Percentiles rank a stretch among this genome's conserved stretches.
These are phyloP conservation scores for Xiphydria camelus DNA, from an alignment of 2,888 invertebrate species.

Conservation along the genomic window DNA sequence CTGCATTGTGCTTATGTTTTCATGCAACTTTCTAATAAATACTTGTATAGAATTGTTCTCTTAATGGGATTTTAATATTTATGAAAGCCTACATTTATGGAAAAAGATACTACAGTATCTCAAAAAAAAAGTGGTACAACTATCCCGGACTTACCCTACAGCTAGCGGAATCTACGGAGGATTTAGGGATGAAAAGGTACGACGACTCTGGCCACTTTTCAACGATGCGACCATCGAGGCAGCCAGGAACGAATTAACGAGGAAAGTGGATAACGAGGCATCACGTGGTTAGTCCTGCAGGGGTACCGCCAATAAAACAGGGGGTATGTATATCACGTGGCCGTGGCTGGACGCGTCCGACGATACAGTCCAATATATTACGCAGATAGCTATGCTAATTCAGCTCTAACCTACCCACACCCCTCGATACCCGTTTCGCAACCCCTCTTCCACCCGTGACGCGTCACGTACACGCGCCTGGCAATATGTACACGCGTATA, in stretches of 20 bases:
- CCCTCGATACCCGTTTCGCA: constrained; percentile 31
- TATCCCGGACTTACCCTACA: too few species aligned
- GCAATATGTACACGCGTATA: not conserved
- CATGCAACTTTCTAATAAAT: too few species aligned
- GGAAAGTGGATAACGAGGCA: constrained; percentile 43
- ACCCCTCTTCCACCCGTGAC: constrained; percentile 23
- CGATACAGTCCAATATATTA: constrained; percentile 50
- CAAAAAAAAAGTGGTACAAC: too few species aligned
- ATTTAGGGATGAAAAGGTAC: too few species aligned
- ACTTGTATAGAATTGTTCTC: too few species aligned
- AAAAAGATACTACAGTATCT: too few species aligned
- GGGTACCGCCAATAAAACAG: constrained; percentile 43
- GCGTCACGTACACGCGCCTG: constrained; percentile 8
- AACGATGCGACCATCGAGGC: not conserved
- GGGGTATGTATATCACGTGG: constrained; percentile 37
- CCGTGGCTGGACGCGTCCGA: constrained; percentile 36
- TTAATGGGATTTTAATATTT: too few species aligned
- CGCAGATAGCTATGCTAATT: constrained; percentile 52
- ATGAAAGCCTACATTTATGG: too few species aligned
- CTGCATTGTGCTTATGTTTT: too few species aligned
- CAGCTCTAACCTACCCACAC: constrained; percentile 36
- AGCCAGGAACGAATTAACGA: constrained; percentile 34
- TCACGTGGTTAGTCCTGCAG: constrained; percentile 29
- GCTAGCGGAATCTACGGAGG: too few species aligned
- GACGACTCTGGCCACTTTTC: too few species aligned